Evolutionary conservation across 2,888 invertebrate genomes (phyloP).

Genomic region (Mycalesis mineus): DNA sequence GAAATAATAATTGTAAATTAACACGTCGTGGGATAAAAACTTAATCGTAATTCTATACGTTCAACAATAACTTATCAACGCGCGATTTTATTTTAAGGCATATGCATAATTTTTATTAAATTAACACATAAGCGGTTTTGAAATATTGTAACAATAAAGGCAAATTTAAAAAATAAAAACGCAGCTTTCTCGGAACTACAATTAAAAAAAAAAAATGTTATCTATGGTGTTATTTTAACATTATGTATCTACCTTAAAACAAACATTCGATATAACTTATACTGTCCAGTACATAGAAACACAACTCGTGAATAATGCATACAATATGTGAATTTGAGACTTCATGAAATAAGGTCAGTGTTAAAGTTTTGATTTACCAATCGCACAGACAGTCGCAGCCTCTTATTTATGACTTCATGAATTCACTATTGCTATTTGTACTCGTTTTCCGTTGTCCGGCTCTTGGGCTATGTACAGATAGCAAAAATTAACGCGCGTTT

Average conservation of each 20-base stretch:
- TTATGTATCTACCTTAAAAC: constrained; percentile 7
- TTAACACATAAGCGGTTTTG: background rate
- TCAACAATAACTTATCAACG: constrained; percentile 7
- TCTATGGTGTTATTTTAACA: background rate
- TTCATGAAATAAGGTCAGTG: too few relatives aligned
- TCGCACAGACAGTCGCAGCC: background rate
- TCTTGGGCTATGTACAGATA: background rate
- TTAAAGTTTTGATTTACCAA: background rate
- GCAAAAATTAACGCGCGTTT: background rate
- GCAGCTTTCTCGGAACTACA: too few relatives aligned
- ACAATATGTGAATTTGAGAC: background rate
- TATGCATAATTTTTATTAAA: background rate
- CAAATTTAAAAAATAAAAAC: too few relatives aligned
- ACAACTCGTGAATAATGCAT: background rate
- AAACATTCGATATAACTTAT: background rate
- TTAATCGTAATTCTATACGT: background rate
- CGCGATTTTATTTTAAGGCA: background rate
- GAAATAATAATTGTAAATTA: background rate
- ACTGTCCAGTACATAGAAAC: background rate
- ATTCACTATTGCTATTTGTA: background rate
- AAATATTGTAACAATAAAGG: too few relatives aligned
- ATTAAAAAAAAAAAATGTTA: too few relatives aligned
- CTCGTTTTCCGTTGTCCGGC: background rate
- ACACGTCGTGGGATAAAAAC: constrained; percentile 6
- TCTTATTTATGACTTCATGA: background rate